phyloP scores from a whole-genome alignment of 1,140 invertebrate species.

The Drosophila orosa region DNA sequence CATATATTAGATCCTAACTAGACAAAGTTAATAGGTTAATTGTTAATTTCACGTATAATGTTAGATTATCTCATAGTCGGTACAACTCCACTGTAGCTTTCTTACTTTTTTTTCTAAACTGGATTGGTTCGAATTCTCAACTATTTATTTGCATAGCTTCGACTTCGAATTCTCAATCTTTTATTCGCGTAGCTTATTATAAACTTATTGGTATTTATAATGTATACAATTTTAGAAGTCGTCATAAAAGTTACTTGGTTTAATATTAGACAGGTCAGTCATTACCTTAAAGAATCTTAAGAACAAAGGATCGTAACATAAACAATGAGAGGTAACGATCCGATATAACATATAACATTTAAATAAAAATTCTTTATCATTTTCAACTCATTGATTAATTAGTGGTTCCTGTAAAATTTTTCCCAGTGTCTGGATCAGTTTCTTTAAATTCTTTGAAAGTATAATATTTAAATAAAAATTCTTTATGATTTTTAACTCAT shows the following conservation, averaged over 20 bases:
- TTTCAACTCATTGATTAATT: no score
- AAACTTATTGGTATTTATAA: not conserved
- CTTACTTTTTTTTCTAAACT: not conserved
- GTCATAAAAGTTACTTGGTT: not conserved
- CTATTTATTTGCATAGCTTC: not conserved
- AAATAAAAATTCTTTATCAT: not conserved
- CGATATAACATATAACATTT: not conserved
- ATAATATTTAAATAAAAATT: not conserved
- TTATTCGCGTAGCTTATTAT: not conserved
- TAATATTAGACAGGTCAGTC: not conserved
- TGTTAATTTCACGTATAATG: no score
- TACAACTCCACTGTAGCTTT: not conserved
- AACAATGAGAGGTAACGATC: not conserved
- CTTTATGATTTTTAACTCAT: no score
- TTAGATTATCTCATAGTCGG: not conserved
- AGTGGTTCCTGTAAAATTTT: no score
- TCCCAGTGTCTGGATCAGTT: no score
- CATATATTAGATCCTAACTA: not conserved
- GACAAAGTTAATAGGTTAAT: not conserved
- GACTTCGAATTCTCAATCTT: not conserved
- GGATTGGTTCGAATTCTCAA: not conserved
- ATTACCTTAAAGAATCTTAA: not conserved
- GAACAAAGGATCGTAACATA: not conserved
- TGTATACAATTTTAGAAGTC: not conserved
- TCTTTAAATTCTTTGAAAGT: no score